A percentile compares a stretch with the other conserved stretches of the same genome.
Evolutionary conservation across 2,797 vertebrate species (phyloP).

Genomic region (Carduelis carduelis): DNA sequence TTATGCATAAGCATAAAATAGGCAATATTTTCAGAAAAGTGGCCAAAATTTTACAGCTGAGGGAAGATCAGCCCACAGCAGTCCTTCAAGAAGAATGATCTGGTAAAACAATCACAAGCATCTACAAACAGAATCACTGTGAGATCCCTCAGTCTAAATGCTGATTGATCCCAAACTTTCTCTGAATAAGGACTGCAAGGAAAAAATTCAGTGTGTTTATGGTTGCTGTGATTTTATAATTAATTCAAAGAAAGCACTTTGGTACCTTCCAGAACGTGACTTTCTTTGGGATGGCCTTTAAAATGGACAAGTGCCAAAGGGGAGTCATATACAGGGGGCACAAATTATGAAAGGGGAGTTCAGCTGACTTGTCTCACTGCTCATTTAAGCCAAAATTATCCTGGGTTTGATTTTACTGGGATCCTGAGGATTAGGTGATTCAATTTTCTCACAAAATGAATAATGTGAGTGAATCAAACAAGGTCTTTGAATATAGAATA

Average conservation of each 20-base stretch:
- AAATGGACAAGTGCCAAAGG: background rate
- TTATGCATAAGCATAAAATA: background rate
- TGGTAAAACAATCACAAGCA: background rate
- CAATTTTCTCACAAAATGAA: constrained; percentile 8
- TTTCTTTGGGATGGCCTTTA: background rate
- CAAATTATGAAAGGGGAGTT: background rate
- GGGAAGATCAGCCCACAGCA: background rate
- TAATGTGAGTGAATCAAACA: background rate
- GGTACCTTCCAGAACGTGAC: accelerated
- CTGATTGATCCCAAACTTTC: background rate
- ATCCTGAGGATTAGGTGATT: background rate
- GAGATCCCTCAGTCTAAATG: background rate
- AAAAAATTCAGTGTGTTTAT: background rate
- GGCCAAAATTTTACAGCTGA: background rate
- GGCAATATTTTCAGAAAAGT: background rate
- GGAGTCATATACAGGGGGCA: background rate
- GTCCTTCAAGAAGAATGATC: background rate
- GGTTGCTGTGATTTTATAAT: background rate
- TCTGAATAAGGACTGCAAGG: background rate
- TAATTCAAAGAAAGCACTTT: background rate
- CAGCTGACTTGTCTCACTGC: background rate
- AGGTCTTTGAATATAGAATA: background rate
- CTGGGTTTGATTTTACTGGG: background rate
- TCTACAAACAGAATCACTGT: background rate
- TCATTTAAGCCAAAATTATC: background rate